Conservation (phyloP, 2,888 invertebrate species). For the Cremastinae sp. region DNA sequence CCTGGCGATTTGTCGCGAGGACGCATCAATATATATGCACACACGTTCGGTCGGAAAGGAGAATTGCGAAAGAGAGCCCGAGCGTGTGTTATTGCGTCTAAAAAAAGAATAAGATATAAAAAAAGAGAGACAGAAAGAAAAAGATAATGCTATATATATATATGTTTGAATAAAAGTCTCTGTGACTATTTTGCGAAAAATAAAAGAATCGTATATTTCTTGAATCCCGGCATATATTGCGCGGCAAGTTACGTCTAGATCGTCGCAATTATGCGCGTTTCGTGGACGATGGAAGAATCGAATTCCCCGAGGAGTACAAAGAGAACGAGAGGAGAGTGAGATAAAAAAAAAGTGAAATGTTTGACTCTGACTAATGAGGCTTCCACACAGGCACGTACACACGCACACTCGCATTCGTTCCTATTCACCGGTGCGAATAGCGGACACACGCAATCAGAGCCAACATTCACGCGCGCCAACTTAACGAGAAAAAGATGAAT, state of each 20-base stretch:
- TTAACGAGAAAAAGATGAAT: slow-evolving; percentile 7
- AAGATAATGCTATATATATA: slow-evolving; percentile 1
- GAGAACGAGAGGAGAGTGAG: slow-evolving; percentile 13
- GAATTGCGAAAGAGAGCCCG: no score
- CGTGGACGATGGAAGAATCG: slow-evolving; percentile 42
- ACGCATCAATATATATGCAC: no score
- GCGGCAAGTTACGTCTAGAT: slow-evolving; percentile 1
- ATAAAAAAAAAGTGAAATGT: slow-evolving; percentile 40
- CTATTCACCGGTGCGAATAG: slow-evolving; percentile 22
- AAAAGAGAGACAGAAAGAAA: no score
- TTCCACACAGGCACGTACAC: slow-evolving; percentile 11
- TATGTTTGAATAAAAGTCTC: neutral
- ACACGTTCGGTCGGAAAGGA: no score
- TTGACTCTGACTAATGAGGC: slow-evolving; percentile 57
- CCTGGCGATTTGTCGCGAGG: no score
- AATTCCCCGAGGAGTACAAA: slow-evolving; percentile 42
- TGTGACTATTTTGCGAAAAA: slow-evolving; percentile 1
- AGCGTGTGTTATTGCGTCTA: no score
- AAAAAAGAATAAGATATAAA: neutral
- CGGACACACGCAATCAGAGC: slow-evolving; percentile 10
- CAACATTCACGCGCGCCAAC: neutral
- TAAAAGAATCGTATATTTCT: neutral
- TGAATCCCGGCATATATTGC: no score
- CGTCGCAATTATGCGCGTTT: slow-evolving; percentile 11
- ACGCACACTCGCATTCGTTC: neutral